Evolutionary conservation across 2,797 vertebrate genomes (phyloP).

Genomic region (Manis javanica): DNA sequence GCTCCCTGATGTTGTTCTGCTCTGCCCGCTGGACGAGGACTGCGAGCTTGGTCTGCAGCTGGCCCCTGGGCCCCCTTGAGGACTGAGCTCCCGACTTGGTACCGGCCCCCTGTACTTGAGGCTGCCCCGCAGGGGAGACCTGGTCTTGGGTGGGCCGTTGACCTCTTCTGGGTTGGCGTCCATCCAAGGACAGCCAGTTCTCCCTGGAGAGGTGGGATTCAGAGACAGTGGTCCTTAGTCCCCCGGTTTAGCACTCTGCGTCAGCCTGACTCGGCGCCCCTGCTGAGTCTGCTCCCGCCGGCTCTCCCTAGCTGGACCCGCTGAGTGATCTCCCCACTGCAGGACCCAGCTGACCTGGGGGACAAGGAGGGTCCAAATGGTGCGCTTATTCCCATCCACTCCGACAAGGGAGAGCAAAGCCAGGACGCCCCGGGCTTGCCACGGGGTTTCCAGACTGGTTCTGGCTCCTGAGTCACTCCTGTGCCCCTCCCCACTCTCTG

Average conservation of each 20-base stretch:
- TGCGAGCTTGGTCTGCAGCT: not conserved
- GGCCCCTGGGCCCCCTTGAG: not conserved
- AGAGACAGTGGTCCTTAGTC: not conserved
- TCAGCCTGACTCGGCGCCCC: not conserved
- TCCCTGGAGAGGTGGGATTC: not conserved
- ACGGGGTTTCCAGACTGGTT: not conserved
- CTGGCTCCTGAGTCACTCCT: not conserved
- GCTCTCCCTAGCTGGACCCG: too few species aligned
- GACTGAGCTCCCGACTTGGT: not conserved
- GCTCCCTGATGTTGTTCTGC: not conserved
- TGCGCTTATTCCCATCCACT: not conserved
- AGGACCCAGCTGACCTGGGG: not conserved
- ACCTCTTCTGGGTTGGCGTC: not conserved
- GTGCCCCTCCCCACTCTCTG: not conserved
- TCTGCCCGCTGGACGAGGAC: not conserved
- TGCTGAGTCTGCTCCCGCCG: not conserved
- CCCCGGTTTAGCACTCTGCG: not conserved
- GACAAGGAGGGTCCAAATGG: not conserved
- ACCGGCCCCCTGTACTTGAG: not conserved
- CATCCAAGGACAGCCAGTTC: not conserved
- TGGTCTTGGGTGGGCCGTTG: not conserved
- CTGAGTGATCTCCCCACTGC: not conserved
- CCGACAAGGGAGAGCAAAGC: not conserved
- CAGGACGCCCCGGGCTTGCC: not conserved
- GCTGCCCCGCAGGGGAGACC: not conserved